phyloP scores from a whole-genome alignment of 1,140 invertebrate species.

The Microplitis mediator region DNA sequence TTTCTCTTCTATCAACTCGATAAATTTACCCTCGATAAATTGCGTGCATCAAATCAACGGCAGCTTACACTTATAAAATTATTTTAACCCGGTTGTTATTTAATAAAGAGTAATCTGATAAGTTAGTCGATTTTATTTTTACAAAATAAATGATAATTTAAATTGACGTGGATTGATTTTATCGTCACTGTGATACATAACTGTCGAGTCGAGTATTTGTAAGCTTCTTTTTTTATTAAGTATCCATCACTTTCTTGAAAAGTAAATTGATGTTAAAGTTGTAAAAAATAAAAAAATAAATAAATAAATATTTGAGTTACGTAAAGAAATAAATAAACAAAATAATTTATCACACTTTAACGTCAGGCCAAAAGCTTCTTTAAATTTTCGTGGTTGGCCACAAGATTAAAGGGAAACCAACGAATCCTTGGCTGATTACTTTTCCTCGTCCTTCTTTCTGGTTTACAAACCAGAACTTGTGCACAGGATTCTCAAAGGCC shows the following conservation, averaged over 20 bases:
- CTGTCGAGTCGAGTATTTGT: too few species aligned
- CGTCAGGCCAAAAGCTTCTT: not conserved
- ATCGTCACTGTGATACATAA: too few species aligned
- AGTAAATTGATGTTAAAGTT: too few species aligned
- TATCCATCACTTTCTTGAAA: too few species aligned
- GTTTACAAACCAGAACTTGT: not conserved
- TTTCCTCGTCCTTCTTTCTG: constrained; percentile 2
- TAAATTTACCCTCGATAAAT: not conserved
- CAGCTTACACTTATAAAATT: too few species aligned
- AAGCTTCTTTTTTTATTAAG: too few species aligned
- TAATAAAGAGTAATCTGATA: not conserved
- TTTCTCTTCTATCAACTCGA: not conserved
- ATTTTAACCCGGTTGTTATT: not conserved
- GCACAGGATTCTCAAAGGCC: constrained; percentile 3
- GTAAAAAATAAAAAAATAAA: too few species aligned
- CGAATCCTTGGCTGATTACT: constrained; percentile 20
- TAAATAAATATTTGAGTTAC: not conserved
- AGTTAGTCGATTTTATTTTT: too few species aligned
- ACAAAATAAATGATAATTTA: too few species aligned
- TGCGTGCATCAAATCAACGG: not conserved
- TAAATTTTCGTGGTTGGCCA: constrained; percentile 10
- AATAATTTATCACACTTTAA: not conserved
- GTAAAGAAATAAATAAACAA: not conserved
- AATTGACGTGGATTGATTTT: too few species aligned
- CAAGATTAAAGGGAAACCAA: constrained; percentile 17